Percentiles rank a stretch among this genome's conserved stretches.
Evolutionary conservation across 2,113 vertebrate genomes (phyloP).

Genomic region (Halichoerus grypus): DNA sequence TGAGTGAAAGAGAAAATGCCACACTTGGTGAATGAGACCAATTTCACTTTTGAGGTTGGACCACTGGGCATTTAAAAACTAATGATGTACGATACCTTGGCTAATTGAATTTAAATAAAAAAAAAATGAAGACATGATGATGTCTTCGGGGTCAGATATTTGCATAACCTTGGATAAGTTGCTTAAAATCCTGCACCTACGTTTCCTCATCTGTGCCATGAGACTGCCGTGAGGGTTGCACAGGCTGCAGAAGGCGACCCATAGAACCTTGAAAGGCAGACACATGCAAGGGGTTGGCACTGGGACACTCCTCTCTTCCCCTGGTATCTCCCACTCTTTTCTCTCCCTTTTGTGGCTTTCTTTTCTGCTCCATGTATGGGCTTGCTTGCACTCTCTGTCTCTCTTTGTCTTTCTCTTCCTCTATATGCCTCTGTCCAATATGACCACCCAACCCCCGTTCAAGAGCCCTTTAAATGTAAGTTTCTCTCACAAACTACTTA

Average conservation of each 20-base stretch:
- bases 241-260: neutral
- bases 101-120: too few relatives aligned
- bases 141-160: neutral
- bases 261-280: neutral
- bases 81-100: too few relatives aligned
- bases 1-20: neutral
- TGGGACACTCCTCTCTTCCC: neutral
- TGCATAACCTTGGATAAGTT: neutral
- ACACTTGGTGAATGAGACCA: fast-evolving
- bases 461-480: neutral
- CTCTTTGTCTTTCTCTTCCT: neutral
- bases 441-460: neutral
- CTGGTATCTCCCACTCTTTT: neutral
- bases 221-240: neutral
- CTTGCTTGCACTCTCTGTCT: neutral
- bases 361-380: neutral
- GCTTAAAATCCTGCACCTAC: neutral
- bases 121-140: neutral
- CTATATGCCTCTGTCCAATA: neutral
- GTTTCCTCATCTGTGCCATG: neutral
- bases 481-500: neutral
- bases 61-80: neutral
- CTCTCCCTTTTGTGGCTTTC: neutral
- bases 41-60: neutral
- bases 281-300: neutral